Percentiles rank a stretch among this genome's conserved stretches.
Conservation (phyloP, 1,140 invertebrate genomes). For the Panulirus ornatus region DNA sequence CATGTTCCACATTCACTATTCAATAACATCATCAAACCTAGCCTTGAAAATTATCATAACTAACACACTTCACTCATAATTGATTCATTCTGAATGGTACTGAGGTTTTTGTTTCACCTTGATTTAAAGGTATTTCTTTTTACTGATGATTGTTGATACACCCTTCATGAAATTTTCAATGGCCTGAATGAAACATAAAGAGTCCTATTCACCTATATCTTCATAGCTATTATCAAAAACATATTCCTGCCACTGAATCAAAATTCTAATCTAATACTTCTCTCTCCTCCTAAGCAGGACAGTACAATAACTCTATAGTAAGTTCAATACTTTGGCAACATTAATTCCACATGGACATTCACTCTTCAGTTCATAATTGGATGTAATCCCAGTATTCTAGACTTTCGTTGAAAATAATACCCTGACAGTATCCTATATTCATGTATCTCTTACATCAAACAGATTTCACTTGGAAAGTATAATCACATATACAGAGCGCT, state of each 20-base stretch:
- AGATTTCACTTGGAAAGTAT: conserved; percentile 30
- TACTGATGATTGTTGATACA: not conserved
- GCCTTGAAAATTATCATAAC: conserved; percentile 3
- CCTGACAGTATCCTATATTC: conserved; percentile 12
- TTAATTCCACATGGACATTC: not conserved
- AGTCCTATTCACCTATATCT: not conserved
- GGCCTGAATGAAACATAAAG: not conserved
- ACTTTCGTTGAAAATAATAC: conserved; percentile 21
- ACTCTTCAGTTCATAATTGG: not conserved
- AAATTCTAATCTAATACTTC: not conserved
- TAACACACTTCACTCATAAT: not conserved
- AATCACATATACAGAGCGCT: not conserved
- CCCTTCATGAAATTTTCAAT: not conserved
- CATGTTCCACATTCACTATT: conserved; percentile 18
- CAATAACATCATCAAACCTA: conserved; percentile 25
- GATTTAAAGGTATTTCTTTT: not conserved
- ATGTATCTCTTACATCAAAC: not conserved
- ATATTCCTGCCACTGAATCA: not conserved
- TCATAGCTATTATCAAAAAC: not conserved
- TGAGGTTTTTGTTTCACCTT: not conserved
- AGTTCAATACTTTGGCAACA: not conserved
- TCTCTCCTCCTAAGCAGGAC: not conserved
- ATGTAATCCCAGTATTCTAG: not conserved
- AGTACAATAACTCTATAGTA: not conserved
- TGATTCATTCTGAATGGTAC: not conserved